Evolutionary conservation across 2,888 invertebrate genomes (phyloP).

Genomic region (Lissocephala sabroskyi): DNA sequence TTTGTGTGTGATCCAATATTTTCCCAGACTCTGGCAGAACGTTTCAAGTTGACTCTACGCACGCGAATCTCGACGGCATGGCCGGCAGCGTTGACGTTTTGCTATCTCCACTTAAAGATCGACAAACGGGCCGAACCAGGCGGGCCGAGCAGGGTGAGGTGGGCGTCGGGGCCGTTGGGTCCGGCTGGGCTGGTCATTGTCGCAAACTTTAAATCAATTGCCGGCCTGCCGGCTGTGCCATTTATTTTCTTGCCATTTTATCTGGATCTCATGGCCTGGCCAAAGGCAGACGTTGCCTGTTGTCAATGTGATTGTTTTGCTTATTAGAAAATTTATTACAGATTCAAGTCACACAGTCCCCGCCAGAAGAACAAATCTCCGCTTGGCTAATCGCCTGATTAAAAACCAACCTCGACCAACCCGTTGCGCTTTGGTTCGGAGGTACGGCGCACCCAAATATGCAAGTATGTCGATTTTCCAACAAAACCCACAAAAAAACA

Average conservation of each 20-base stretch:
- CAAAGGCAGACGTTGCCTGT: constrained; percentile 14
- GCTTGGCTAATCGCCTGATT: too few relatives aligned
- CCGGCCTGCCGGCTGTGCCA: constrained; percentile 32
- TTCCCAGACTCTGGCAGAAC: constrained; percentile 21
- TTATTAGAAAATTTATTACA: too few relatives aligned
- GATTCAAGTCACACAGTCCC: too few relatives aligned
- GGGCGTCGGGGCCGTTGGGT: constrained; percentile 11
- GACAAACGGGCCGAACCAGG: neutral
- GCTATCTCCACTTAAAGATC: constrained; percentile 31
- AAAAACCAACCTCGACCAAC: too few relatives aligned
- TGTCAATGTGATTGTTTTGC: too few relatives aligned
- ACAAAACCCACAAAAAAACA: too few relatives aligned
- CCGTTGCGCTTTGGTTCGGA: too few relatives aligned
- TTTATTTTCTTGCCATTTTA: too few relatives aligned
- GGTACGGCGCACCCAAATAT: too few relatives aligned
- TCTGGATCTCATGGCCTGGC: too few relatives aligned
- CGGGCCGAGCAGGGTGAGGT: constrained; percentile 6
- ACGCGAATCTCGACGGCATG: constrained; percentile 4
- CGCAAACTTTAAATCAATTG: constrained; percentile 44
- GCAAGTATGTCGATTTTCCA: constrained; percentile 14
- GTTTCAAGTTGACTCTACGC: neutral
- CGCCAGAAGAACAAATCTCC: too few relatives aligned
- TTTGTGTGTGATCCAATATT: constrained; percentile 27
- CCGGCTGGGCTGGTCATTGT: constrained; percentile 14
- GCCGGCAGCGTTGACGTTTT: constrained; percentile 6